Conservation (phyloP, 2,797 vertebrate genomes). For the Pantherophis alleghaniensis region DNA sequence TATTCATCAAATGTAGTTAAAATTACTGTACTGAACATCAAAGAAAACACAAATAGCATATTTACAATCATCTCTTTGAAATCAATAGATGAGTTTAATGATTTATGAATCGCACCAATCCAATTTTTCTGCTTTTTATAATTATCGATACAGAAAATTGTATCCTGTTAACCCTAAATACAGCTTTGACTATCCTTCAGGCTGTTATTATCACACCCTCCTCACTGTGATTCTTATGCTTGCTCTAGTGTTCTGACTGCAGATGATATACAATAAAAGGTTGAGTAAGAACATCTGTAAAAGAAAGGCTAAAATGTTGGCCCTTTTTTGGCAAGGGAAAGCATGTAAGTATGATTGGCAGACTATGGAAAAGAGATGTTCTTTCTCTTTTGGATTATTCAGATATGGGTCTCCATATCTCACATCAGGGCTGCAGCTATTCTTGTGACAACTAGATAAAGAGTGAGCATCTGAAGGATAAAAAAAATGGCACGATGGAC, state of each 20-base stretch:
- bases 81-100: not conserved
- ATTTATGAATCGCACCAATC: not conserved
- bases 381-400: not conserved
- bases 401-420: not conserved
- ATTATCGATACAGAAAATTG: not conserved
- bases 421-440: not conserved
- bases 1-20: not conserved
- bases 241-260: not conserved
- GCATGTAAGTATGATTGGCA: not conserved
- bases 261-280: not conserved
- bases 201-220: not conserved
- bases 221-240: not conserved
- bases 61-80: not conserved
- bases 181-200: not conserved
- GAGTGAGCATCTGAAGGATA: not conserved
- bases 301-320: not conserved
- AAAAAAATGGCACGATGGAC: not conserved
- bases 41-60: not conserved
- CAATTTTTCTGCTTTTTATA: not conserved
- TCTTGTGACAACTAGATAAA: not conserved
- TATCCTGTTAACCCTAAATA: not conserved
- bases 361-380: not conserved
- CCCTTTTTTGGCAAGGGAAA: not conserved
- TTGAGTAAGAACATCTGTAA: not conserved
- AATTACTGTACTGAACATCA: not conserved